These are phyloP conservation scores for Electrophaes corylata DNA, from an alignment of 2,888 invertebrate genomes.

Conservation along the genomic window DNA sequence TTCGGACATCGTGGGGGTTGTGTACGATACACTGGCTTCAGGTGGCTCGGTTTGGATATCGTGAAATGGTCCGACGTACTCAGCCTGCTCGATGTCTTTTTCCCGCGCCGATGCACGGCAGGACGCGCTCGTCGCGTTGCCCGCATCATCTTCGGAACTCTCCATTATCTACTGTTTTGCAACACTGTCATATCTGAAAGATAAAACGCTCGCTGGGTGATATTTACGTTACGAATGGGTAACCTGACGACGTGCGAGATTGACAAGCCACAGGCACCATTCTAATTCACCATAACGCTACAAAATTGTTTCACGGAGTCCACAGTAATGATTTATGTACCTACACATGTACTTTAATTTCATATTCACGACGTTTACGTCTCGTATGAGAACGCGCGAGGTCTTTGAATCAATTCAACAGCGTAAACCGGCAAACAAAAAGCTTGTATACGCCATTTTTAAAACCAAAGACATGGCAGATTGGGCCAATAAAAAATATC, in stretches of 20 bases:
- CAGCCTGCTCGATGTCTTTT: slow-evolving; percentile 73
- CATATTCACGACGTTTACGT: slow-evolving; percentile 81
- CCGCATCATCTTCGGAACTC: slow-evolving; percentile 84
- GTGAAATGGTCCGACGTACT: slow-evolving; percentile 73
- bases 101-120: slow-evolving; percentile 83
- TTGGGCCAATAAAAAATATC: slow-evolving; percentile 84
- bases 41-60: slow-evolving; percentile 64
- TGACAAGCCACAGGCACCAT: slow-evolving; percentile 83
- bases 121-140: slow-evolving; percentile 81
- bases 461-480: slow-evolving; percentile 85
- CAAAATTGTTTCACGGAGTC: slow-evolving; percentile 77
- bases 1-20: slow-evolving; percentile 74
- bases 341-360: slow-evolving; percentile 83
- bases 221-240: slow-evolving; percentile 81
- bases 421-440: slow-evolving; percentile 85
- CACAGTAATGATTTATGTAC: slow-evolving; percentile 79
- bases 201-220: slow-evolving; percentile 78
- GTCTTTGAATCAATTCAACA: slow-evolving; percentile 78
- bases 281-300: slow-evolving; percentile 84
- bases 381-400: slow-evolving; percentile 69
- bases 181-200: slow-evolving; percentile 83
- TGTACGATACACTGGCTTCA: slow-evolving; percentile 62
- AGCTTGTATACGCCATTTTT: slow-evolving; percentile 86
- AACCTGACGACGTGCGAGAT: slow-evolving; percentile 83
- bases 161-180: slow-evolving; percentile 84